Evolutionary conservation across 2,888 invertebrate genomes (phyloP).

Genomic region (Troides oblongomaculatus): DNA sequence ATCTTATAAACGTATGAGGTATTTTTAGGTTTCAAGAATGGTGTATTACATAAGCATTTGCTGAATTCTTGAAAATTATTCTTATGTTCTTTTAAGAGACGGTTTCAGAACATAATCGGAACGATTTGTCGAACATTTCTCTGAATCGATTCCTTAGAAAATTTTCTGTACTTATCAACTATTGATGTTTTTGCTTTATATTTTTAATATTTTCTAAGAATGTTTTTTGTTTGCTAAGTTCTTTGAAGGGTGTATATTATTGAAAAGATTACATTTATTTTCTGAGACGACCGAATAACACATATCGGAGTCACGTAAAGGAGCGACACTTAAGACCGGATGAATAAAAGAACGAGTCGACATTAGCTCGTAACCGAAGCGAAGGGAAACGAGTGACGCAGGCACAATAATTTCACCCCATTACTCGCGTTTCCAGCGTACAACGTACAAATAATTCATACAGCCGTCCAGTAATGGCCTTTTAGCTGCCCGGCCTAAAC

Average conservation of each 20-base stretch:
- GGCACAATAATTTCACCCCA: constrained; percentile 60
- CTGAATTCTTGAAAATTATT: too few species aligned
- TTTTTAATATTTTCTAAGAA: background rate
- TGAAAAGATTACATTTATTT: background rate
- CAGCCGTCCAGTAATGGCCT: constrained; percentile 71
- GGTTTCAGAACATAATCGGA: too few species aligned
- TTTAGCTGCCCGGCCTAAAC: constrained; percentile 70
- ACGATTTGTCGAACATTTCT: too few species aligned
- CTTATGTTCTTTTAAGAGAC: too few species aligned
- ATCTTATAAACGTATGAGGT: too few species aligned
- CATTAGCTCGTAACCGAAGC: constrained; percentile 26
- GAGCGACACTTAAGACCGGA: constrained; percentile 16
- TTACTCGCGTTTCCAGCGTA: constrained; percentile 61
- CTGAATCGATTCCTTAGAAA: too few species aligned
- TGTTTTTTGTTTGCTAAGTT: background rate
- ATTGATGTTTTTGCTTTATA: too few species aligned
- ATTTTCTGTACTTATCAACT: too few species aligned
- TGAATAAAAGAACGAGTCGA: constrained; percentile 26
- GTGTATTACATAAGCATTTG: too few species aligned
- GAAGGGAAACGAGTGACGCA: constrained; percentile 43
- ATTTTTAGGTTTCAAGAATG: too few species aligned
- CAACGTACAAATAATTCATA: constrained; percentile 74
- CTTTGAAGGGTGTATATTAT: background rate
- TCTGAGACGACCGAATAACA: constrained; percentile 1
- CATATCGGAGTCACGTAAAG: constrained; percentile 3